Evolutionary conservation across 1,140 invertebrate genomes (phyloP), one percentile per base, ranked within the genome.

Genomic region (Cyclina sinensis): DNA sequence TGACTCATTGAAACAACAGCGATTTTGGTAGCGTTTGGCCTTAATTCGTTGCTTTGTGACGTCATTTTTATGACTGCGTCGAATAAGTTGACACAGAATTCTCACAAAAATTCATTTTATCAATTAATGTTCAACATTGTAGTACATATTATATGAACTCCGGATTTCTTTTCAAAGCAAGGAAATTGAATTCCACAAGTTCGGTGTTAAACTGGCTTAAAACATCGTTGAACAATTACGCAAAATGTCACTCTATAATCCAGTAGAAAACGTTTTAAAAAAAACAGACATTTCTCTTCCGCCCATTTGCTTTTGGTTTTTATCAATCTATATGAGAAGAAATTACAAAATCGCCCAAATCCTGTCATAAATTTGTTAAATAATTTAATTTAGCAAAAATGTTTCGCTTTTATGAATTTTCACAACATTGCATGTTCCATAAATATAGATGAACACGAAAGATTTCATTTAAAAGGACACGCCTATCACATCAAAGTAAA

Each of bases 1-100:
- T 70, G 65, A 70, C 3, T 70, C 65, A 70, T 70, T 37, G 65
- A 70, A n/a, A 70, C 37, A n/a, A 37, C 11, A 21, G 35, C 37
- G 3, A 21, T 35, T 70, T 39, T 70, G 24, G 4, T 43, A 43
- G n/a, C 21, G 54, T 57, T 57, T 57, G 54, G 48, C 18, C n/a
- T n/a, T n/a, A n/a, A n/a, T n/a, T n/a, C n/a, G n/a, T n/a, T n/a
- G n/a, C n/a, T n/a, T n/a, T n/a, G n/a, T n/a, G n/a, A n/a, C n/a
- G n/a, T n/a, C n/a, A n/a, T n/a, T n/a, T n/a, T n/a, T n/a, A n/a
- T n/a, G n/a, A n/a, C n/a, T n/a, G n/a, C n/a, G n/a, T n/a, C n/a
- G n/a, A n/a, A n/a, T n/a, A n/a, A n/a, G n/a, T n/a, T n/a, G n/a
- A n/a, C n/a, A n/a, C n/a, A n/a, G n/a, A n/a, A n/a, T n/a, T n/a